Percentiles rank a stretch among this genome's conserved stretches.
These are phyloP conservation scores for Ectropis grisescens DNA, from an alignment of 1,140 invertebrate species.

Conservation along the genomic window DNA sequence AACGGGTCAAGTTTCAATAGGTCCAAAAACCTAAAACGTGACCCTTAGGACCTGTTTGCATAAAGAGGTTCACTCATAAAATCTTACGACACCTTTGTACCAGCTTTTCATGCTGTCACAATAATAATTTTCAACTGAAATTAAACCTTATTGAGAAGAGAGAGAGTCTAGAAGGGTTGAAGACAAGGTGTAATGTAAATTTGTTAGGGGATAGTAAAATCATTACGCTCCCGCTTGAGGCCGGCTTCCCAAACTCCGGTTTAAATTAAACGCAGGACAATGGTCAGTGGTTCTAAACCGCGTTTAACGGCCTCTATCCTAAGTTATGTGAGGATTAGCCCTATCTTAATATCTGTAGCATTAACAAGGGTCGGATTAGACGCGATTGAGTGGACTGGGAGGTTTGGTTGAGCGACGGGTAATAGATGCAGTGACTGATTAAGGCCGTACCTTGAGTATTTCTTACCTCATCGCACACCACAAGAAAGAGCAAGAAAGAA, in stretches of 20 bases:
- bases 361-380: conserved; percentile 42
- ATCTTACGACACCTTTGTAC: conserved; percentile 53
- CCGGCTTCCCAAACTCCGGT: conserved; percentile 32
- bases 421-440: too few species aligned
- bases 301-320: conserved; percentile 50
- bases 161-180: conserved; percentile 4
- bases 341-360: conserved; percentile 59
- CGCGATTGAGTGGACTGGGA: too few species aligned
- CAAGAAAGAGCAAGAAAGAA: too few species aligned
- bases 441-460: too few species aligned
- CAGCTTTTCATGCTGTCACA: conserved; percentile 10
- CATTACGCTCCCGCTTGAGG: conserved; percentile 36
- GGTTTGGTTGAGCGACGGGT: too few species aligned
- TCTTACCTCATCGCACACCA: too few species aligned
- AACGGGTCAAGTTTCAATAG: conserved; percentile 54
- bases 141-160: conserved; percentile 16
- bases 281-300: conserved; percentile 47
- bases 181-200: conserved; percentile 16
- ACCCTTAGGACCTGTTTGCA: conserved; percentile 58
- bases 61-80: conserved; percentile 56
- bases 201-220: conserved; percentile 44
- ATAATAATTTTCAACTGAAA: conserved; percentile 6
- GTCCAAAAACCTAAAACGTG: conserved; percentile 52
- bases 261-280: conserved; percentile 67
- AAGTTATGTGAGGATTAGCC: conserved; percentile 67